These are phyloP conservation scores for Xanthorhoe spadicearia DNA, from an alignment of 2,888 invertebrate species.

Conservation along the genomic window DNA sequence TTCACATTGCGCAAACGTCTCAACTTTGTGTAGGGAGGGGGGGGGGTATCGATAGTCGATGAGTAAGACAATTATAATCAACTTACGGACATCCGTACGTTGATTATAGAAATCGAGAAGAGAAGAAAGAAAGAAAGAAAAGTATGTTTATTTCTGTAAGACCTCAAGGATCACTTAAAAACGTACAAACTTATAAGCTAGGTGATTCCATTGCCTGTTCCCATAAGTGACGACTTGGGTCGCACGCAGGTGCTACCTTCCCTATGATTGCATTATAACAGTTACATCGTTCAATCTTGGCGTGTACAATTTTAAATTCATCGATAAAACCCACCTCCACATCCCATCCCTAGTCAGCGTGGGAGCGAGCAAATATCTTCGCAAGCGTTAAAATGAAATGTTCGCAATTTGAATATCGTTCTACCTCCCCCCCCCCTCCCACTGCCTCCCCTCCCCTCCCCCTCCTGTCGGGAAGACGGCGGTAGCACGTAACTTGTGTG, in stretches of 20 bases:
- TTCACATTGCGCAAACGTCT: constrained; percentile 84
- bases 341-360: constrained; percentile 64
- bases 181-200: too few relatives aligned
- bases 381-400: constrained; percentile 85
- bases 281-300: too few relatives aligned
- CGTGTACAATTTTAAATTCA: background rate
- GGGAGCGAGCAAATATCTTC: constrained; percentile 82
- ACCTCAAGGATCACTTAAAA: too few relatives aligned
- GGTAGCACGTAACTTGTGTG: constrained; percentile 30
- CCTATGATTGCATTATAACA: too few relatives aligned
- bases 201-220: too few relatives aligned
- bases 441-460: constrained; percentile 30
- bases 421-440: constrained; percentile 47
- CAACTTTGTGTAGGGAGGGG: constrained; percentile 69
- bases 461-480: constrained; percentile 15
- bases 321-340: background rate
- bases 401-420: constrained; percentile 84
- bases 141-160: too few relatives aligned
- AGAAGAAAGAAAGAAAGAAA: too few relatives aligned
- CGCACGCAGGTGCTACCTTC: too few relatives aligned
- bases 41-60: constrained; percentile 35
- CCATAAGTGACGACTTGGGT: too few relatives aligned
- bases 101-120: too few relatives aligned
- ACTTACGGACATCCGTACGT: too few relatives aligned
- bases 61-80: background rate